phyloP scores from a whole-genome alignment of 2,888 invertebrate genomes.

The Cerceris rybyensis region DNA sequence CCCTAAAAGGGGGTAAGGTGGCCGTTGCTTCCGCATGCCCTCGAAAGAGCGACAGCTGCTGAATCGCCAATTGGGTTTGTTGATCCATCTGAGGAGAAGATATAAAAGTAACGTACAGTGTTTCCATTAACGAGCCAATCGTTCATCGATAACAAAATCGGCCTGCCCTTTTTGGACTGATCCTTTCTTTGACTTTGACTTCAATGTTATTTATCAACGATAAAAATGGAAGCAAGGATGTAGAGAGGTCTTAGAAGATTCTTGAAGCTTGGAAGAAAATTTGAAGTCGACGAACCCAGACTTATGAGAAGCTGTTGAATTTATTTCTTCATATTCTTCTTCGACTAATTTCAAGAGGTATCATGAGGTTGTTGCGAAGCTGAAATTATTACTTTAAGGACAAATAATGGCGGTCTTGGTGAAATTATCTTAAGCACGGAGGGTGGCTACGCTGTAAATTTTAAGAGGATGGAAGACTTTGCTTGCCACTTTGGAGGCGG shows the following conservation, averaged over 20 bases:
- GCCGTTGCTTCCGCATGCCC: constrained; percentile 35
- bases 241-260: not conserved
- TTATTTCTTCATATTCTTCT: not conserved
- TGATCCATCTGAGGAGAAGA: constrained; percentile 27
- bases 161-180: no score
- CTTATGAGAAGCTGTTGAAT: not conserved
- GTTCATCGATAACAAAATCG: constrained; percentile 11
- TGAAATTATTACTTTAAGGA: not conserved
- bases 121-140: constrained; percentile 19
- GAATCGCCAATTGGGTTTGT: constrained; percentile 56
- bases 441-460: constrained; percentile 22
- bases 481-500: constrained; percentile 17
- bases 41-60: constrained; percentile 54
- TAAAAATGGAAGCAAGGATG: not conserved
- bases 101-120: constrained; percentile 39
- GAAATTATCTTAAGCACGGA: not conserved
- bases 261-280: not conserved
- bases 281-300: no score
- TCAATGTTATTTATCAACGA: not conserved
- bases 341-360: not conserved
- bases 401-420: not conserved
- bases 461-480: constrained; percentile 10
- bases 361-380: not conserved
- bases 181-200: not conserved
- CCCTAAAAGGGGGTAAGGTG: constrained; percentile 36